These are phyloP conservation scores for Neolamprologus modestus DNA, from an alignment of 2,113 vertebrate genomes.

Conservation along the genomic window DNA sequence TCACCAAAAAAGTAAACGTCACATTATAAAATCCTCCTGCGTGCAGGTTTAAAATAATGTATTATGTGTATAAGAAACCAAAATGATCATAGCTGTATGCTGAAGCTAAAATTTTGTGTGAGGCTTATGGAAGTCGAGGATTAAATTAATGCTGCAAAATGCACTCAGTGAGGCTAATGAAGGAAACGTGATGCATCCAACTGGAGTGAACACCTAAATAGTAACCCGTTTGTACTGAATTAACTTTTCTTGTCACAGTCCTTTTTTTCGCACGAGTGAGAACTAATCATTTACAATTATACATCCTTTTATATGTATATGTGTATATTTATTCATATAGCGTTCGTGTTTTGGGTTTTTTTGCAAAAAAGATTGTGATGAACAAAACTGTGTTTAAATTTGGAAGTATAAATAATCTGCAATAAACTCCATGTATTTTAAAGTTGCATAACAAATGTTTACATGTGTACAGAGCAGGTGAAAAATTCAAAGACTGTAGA, in stretches of 20 bases:
- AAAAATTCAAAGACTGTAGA: background rate
- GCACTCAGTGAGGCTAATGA: background rate
- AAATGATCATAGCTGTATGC: fast-evolving
- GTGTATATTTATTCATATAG: background rate
- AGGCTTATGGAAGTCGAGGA: background rate
- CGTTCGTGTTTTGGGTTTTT: background rate
- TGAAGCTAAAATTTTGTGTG: background rate
- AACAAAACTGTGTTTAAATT: background rate
- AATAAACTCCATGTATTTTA: background rate
- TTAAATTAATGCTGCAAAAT: background rate
- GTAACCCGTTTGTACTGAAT: background rate
- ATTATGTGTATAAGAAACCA: background rate
- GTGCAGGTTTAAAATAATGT: background rate
- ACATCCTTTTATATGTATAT: background rate
- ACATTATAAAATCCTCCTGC: background rate
- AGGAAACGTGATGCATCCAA: background rate
- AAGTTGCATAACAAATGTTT: background rate
- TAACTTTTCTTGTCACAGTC: background rate
- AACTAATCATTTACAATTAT: background rate
- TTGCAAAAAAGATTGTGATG: background rate
- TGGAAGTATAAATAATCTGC: background rate
- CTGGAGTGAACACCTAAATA: background rate
- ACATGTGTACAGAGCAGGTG: background rate
- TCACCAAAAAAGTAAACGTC: background rate
- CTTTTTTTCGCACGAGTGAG: background rate